Conservation (phyloP, 1,140 invertebrate genomes). For the honey bee (Apis mellifera) region DNA sequence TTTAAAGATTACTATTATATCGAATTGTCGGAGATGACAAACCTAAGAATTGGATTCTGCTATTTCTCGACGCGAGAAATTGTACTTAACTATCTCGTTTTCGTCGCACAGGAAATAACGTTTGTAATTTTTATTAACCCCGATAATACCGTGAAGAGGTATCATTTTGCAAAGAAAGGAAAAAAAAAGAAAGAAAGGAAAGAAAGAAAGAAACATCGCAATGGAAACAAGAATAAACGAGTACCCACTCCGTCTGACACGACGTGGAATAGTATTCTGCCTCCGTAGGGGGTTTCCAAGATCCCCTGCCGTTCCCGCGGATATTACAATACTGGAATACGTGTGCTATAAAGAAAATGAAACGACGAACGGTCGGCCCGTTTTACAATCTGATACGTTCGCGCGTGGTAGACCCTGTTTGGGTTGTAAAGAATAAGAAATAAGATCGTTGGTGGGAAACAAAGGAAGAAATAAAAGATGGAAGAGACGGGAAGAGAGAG, state of each 20-base stretch:
- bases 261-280: no score
- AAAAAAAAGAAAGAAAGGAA: no score
- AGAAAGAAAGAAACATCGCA: no score
- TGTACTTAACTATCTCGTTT: not conserved
- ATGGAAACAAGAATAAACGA: not conserved
- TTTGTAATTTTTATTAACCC: not conserved
- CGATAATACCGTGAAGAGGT: not conserved
- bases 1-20: no score
- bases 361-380: not conserved
- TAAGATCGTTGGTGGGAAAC: not conserved
- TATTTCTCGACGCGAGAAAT: no score
- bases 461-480: not conserved
- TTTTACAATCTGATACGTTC: constrained; percentile 16
- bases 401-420: not conserved
- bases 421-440: constrained; percentile 9
- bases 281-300: not conserved
- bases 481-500: constrained; percentile 19
- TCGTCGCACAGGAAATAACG: not conserved
- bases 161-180: no score
- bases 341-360: constrained; percentile 42
- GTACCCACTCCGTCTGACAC: not conserved
- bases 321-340: constrained; percentile 32
- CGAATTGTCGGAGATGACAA: no score
- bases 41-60: no score
- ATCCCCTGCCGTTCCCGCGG: not conserved